Evolutionary conservation across 2,888 invertebrate species (phyloP).

Genomic region (Polydrusus cervinus): DNA sequence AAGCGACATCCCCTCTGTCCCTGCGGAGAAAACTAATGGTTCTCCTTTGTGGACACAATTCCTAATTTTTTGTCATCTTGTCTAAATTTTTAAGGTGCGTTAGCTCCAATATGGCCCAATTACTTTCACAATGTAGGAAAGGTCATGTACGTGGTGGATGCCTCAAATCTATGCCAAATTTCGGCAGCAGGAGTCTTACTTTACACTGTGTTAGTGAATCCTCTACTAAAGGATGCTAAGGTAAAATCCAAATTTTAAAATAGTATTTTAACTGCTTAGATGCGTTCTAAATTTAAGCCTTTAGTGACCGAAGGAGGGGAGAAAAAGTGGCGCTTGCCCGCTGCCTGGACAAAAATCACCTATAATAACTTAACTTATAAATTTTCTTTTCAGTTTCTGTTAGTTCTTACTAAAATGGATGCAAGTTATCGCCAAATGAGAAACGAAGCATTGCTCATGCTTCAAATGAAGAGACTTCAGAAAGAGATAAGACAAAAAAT

Average conservation of each 20-base stretch:
- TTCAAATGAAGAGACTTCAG: slow-evolving; percentile 82
- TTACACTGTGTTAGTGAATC: slow-evolving; percentile 85
- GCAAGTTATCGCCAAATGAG: slow-evolving; percentile 90
- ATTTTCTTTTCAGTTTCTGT: slow-evolving; percentile 74
- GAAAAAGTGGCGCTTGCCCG: too few relatives aligned
- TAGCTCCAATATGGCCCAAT: slow-evolving; percentile 88
- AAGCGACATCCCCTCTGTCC: too few relatives aligned
- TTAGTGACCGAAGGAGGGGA: too few relatives aligned
- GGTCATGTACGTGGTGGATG: slow-evolving; percentile 87
- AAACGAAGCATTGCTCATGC: slow-evolving; percentile 88
- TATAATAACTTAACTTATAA: too few relatives aligned
- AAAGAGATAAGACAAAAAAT: slow-evolving; percentile 81
- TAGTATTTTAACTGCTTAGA: too few relatives aligned
- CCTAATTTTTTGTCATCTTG: too few relatives aligned
- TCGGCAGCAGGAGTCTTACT: slow-evolving; percentile 88
- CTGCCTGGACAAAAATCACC: too few relatives aligned
- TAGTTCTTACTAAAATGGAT: slow-evolving; percentile 89
- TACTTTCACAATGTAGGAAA: slow-evolving; percentile 81
- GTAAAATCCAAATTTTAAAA: slow-evolving; percentile 72
- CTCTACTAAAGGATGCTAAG: slow-evolving; percentile 78
- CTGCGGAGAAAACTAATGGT: too few relatives aligned
- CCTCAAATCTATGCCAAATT: slow-evolving; percentile 89
- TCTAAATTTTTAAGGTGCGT: slow-evolving; percentile 76
- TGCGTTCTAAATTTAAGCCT: too few relatives aligned
- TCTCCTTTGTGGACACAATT: too few relatives aligned